Base-by-base conservation (phyloP, 37 sponge, comb jelly and placozoan genomes). In the Bolinopsis microptera region DNA sequence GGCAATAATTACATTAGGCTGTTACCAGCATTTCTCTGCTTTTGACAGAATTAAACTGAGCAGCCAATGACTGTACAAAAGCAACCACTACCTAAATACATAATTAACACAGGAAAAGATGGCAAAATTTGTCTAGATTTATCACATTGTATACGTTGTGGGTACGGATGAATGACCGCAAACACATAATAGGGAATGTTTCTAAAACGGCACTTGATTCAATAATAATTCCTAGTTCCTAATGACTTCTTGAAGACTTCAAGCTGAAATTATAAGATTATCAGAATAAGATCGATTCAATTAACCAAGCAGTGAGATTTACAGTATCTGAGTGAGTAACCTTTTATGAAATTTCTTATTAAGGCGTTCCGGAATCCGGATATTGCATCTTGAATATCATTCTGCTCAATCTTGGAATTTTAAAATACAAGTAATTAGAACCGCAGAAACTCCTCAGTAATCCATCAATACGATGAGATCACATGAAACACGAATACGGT, bases 1-100 rank as follows among this genome's bases (percentile, higher is more conserved):
- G 75, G 75, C 75, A 72, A 72, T 72, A 72, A 72, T 72, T 72
- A 72, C 75, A 72, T 72, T 72, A 72, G 31, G 31, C 75, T 72
- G 75, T 72, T 72, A 72, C 75, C 26, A 72, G 75, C 75, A 21
- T 28, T 72, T 72, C 75, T 30, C 75, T 72, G 31, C 75, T 72
- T 72, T 72, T 72, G 75, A 72, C 75, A 72, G 75, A 72, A 72
- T 72, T 72, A 72, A 72, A 72, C 75, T 30, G 5, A 48, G 13
- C 61, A 48, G 61, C 61, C 61, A 48, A 48, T 48, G 61, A 48
- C 61, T 48, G 61, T 13, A 13, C 61, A 48, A 48, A 48, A 13
- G 9, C 5, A 48, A 48, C 61, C 61, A 5, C 61, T 18, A 48
- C 61, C 61, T 48, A 48, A 48, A 48, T 48, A 48, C 61, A 48